Base-by-base conservation (phyloP, 2,888 invertebrate genomes). In the Altica lythri region DNA sequence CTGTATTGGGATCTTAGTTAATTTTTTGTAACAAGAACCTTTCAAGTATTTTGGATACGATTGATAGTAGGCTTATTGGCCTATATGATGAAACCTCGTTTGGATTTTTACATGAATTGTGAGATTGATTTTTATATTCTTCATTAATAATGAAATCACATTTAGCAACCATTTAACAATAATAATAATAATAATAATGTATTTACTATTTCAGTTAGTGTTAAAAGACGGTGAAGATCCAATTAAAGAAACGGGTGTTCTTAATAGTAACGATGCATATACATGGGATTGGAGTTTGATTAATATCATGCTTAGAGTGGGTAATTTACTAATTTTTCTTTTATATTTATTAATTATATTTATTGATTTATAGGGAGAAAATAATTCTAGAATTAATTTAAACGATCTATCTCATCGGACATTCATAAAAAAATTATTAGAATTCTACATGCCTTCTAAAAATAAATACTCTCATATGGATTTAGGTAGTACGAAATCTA, bases 281-380 rank as follows among this genome's bases (percentile, higher is more conserved):
- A 83, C 85, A 0, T 96, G 96, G 96, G 89, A 95, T 73, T 96
- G 95, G 95, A 89, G 90, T 66, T 82, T 92, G n/a, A 88, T 96
- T 57, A 82, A 88, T 57, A 86, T 90, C 32, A 83, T 93, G 68
- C 78, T 94, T 18, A 89, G 88, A 82, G 90, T 89, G 78, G 57
- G 35, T 37, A 32, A 38, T 51, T 55, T 30, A 13, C 2, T 6
- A 27, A 18, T 27, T 12, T 17, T 3, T 17, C n/a, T n/a, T n/a
- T n/a, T n/a, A n/a, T n/a, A n/a, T 25, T 9, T 40, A 37, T 32
- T 8, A 17, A 17, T 38, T 19, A 9, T 19, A 10, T 34, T 30
- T 10, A 14, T 35, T n/a, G n/a, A n/a, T 25, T 54, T 57, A 40
- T 34, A 67, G 64, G 66, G 66, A 14, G 67, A 71, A 57, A 74